These are phyloP conservation scores for Drosophila prosaltans DNA, from an alignment of 1,140 invertebrate species.

Conservation along the genomic window DNA sequence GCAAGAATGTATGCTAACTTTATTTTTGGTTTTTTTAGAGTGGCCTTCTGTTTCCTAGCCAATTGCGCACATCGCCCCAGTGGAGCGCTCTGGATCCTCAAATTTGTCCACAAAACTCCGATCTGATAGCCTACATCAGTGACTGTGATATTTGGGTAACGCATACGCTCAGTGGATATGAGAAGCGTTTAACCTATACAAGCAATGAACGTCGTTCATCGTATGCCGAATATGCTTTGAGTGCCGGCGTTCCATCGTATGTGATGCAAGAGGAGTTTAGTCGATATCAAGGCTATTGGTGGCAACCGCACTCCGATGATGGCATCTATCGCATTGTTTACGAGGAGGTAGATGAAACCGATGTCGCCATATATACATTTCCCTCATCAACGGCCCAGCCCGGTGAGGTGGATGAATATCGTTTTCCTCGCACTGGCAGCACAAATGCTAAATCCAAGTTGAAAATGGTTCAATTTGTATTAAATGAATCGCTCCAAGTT, in stretches of 20 bases:
- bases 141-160: slow-evolving; percentile 95
- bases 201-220: slow-evolving; percentile 87
- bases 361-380: slow-evolving; percentile 95
- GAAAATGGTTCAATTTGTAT: slow-evolving; percentile 93
- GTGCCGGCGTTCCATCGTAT: slow-evolving; percentile 97
- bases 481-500: slow-evolving; percentile 87
- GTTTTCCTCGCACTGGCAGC: slow-evolving; percentile 95
- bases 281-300: slow-evolving; percentile 98
- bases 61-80: slow-evolving; percentile 87
- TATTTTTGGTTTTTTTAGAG: slow-evolving; percentile 83
- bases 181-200: slow-evolving; percentile 91
- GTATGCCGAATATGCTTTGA: slow-evolving; percentile 92
- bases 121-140: slow-evolving; percentile 95
- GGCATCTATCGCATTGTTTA: slow-evolving; percentile 94
- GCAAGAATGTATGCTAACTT: too few species aligned
- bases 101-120: slow-evolving; percentile 94
- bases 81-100: slow-evolving; percentile 92
- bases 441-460: slow-evolving; percentile 94
- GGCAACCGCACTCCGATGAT: slow-evolving; percentile 92
- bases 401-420: slow-evolving; percentile 92
- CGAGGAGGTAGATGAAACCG: slow-evolving; percentile 97
- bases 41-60: slow-evolving; percentile 88
- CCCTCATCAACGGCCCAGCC: slow-evolving; percentile 89
- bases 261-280: slow-evolving; percentile 99
- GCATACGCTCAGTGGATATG: slow-evolving; percentile 89